Base-by-base conservation (phyloP, 2,797 vertebrate species). In the Rhabdomys pumilio region DNA sequence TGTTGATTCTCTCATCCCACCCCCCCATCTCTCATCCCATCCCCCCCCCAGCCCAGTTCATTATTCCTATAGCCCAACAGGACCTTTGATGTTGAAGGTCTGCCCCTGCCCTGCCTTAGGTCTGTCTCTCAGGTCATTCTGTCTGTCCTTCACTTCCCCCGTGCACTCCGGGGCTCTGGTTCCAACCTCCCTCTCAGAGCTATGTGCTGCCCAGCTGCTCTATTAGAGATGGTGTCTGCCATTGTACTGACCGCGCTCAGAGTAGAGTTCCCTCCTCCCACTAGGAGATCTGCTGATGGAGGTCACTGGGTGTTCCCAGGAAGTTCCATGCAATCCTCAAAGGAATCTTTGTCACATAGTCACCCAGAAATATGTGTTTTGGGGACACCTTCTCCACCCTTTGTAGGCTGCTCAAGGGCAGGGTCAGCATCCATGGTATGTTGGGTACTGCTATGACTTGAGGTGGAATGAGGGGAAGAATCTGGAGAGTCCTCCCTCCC, bases 11-110 rank as follows among this genome's bases (percentile, higher is more conserved):
- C 38, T 79, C 59, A 61, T 22, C 29, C 47, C 38, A 38, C 19
- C 34, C 11, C 65, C 20, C 20, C 59, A 61, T 61, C 59, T 61
- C 59, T 61, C 22, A 24, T 61, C 59, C 8, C 57, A 59, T 59
- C 57, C 44, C 59, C 20, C 59, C 24, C 59, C n/a, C n/a, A 67
- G 6, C 20, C 47, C 41, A 0, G 22, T 38, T 34, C 59, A 6
- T 12, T 1, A 3, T 38, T 13, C 44, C 15, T 1, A 24, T 2
- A 3, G 1, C 55, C 76, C 75, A 10, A 2, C 10, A 9, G 69
- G n/a, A 53, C 55, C 11, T 88, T 75, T 26, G 79, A 44, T 1
- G 12, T 12, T 10, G 47, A 65, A 26, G 14, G 41, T 83, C n/a
- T 63, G 0, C 29, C 17, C 63, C 34, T 47, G 61, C 65, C 29